Evolutionary conservation across 2,797 vertebrate genomes (phyloP).

Genomic region (Zenarchopterus dispar): DNA sequence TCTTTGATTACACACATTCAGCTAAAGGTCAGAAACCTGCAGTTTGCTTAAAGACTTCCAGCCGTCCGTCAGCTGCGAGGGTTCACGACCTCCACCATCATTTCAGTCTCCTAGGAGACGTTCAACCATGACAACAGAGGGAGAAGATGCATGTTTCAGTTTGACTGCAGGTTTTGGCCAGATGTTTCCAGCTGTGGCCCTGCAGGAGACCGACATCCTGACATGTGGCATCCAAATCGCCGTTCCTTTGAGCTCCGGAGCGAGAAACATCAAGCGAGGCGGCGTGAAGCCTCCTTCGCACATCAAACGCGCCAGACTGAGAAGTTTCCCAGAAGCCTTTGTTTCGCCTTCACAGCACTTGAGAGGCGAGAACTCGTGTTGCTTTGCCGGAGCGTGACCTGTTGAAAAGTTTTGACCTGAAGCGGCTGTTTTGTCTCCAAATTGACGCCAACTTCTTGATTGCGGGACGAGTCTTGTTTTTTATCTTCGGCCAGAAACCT

Average conservation of each 20-base stretch:
- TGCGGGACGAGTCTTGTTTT: too few species aligned
- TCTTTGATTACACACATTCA: too few species aligned
- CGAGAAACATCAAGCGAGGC: background rate
- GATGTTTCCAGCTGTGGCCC: conserved; percentile 27
- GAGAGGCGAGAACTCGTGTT: background rate
- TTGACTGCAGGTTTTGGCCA: background rate
- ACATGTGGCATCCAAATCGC: conserved; percentile 7
- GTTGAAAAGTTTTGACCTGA: too few species aligned
- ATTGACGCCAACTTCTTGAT: too few species aligned
- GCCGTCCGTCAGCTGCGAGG: background rate
- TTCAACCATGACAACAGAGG: background rate
- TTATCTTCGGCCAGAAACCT: too few species aligned
- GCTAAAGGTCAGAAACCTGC: background rate
- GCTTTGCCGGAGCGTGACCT: too few species aligned
- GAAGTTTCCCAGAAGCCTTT: too few species aligned
- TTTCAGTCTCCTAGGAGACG: conserved; percentile 21
- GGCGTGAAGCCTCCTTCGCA: conserved; percentile 27
- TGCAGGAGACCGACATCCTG: conserved; percentile 26
- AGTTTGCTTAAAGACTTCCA: background rate
- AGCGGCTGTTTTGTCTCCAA: too few species aligned
- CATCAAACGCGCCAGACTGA: conserved; percentile 5
- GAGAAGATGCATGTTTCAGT: conserved; percentile 27
- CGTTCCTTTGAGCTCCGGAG: too few species aligned
- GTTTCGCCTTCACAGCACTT: too few species aligned
- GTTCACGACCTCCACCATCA: background rate